Base-by-base conservation (phyloP, 2,888 invertebrate genomes). In the Coleophora flavipennella region DNA sequence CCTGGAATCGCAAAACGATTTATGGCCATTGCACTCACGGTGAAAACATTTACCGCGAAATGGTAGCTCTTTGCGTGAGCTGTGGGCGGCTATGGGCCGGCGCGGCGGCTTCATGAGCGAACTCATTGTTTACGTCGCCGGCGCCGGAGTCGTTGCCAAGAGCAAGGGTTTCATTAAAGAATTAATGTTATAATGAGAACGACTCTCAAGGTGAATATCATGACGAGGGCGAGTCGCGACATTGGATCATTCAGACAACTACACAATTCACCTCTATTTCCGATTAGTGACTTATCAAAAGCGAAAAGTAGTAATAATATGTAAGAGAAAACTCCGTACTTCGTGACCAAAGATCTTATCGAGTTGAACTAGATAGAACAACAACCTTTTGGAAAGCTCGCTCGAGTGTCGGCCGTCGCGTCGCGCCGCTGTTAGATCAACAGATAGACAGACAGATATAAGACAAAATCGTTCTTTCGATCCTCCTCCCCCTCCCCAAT, bases 21-120 rank as follows among this genome's bases (percentile, higher is more conserved):
- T 79, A 80, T 81, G 83, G 74, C 65, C 79, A 60, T 68, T 81
- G 81, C 83, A 79, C 83, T 20, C 20, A 3, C 67, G 76, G 63
- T 62, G 65, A 70, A 69, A 77, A 66, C 62, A 69, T 71, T 75
- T 71, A n/a, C n/a, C n/a, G n/a, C n/a, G 20, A 20, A 20, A 20
- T 20, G 20, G 6, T 20, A 6, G 20, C 20, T 20, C 20, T 20
- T 6, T 20, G 20, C 20, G 20, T 20, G 20, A 20, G 20, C 20
- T 20, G 20, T 20, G 20, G 3, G 20, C 20, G 3, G 20, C 20
- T 59, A 64, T 63, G 50, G 53, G 44, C 70, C 66, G 68, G 65
- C 65, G 60, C 35, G 33, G 4, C 33, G n/a, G 29, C 33, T 12
- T 2, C 28, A 20, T 11, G 34, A 10, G 11, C 13, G 14, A n/a